Evolutionary conservation across 2,797 vertebrate genomes (phyloP).

Genomic region (Microctenopoma steveboyesi): DNA sequence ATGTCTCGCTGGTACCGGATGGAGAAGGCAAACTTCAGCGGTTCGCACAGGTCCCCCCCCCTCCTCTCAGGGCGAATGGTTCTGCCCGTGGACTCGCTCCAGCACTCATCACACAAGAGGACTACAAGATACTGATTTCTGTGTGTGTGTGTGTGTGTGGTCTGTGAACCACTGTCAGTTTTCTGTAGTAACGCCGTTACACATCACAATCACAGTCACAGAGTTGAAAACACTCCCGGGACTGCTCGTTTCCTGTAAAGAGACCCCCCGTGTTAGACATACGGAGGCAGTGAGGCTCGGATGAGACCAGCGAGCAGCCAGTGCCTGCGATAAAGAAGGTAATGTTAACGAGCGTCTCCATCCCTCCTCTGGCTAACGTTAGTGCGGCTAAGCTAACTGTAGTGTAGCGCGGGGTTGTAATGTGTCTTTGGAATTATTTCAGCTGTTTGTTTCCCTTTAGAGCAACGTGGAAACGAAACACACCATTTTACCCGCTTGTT

Average conservation of each 20-base stretch:
- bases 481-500: neutral
- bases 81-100: conserved; percentile 68
- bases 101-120: conserved; percentile 62
- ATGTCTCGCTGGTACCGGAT: conserved; percentile 6
- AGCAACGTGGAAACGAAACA: neutral
- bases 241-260: conserved; percentile 11
- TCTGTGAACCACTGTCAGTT: conserved; percentile 36
- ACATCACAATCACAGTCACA: conserved; percentile 12
- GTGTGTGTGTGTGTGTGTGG: conserved; percentile 18
- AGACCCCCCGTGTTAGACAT: neutral
- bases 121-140: conserved; percentile 58
- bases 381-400: conserved; percentile 59
- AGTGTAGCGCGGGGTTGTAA: conserved; percentile 37
- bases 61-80: conserved; percentile 60
- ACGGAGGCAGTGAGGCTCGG: conserved; percentile 33
- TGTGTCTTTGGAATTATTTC: conserved; percentile 9
- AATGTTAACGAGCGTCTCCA: conserved; percentile 55
- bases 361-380: conserved; percentile 39
- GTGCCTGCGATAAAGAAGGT: conserved; percentile 69
- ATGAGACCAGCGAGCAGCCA: conserved; percentile 48
- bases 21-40: conserved; percentile 64
- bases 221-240: neutral
- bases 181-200: conserved; percentile 21
- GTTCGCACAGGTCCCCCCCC: conserved; percentile 19
- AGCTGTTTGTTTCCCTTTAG: neutral